A percentile compares a stretch with the other conserved stretches of the same genome.
Conservation (phyloP, 2,113 vertebrate genomes). For the Oryzias celebensis region DNA sequence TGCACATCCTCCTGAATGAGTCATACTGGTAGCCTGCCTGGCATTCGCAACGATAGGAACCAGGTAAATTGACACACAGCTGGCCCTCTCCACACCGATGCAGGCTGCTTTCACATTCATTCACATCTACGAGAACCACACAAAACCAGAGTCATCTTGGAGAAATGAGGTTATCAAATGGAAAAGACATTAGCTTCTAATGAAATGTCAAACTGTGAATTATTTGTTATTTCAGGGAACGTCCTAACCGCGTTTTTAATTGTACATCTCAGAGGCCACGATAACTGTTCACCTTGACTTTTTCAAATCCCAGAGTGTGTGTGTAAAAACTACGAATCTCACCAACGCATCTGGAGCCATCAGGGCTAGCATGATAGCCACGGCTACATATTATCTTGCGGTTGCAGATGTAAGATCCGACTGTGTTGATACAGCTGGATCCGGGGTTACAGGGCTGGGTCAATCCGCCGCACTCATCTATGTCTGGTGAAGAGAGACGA, state of each 20-base stretch:
- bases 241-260: not conserved
- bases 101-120: conserved; percentile 83
- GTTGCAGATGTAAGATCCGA: conserved; percentile 91
- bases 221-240: not conserved
- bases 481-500: conserved; percentile 53
- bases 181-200: too few species aligned
- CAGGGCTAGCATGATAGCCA: conserved; percentile 86
- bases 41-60: conserved; percentile 91
- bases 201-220: not conserved
- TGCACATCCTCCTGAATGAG: conserved; percentile 82
- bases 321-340: conserved; percentile 42
- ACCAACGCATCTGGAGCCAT: conserved; percentile 89
- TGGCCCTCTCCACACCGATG: conserved; percentile 86
- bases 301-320: not conserved
- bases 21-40: conserved; percentile 87
- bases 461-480: conserved; percentile 73
- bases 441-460: conserved; percentile 83
- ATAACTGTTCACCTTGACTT: conserved; percentile 1
- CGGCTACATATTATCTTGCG: conserved; percentile 83
- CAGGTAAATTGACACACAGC: conserved; percentile 87
- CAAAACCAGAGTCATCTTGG: not conserved
- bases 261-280: not conserved
- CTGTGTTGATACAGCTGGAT: conserved; percentile 90
- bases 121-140: conserved; percentile 78
- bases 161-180: too few species aligned